phyloP scores from a whole-genome alignment of 2,113 vertebrate species.

The Aviceda subcristata region DNA sequence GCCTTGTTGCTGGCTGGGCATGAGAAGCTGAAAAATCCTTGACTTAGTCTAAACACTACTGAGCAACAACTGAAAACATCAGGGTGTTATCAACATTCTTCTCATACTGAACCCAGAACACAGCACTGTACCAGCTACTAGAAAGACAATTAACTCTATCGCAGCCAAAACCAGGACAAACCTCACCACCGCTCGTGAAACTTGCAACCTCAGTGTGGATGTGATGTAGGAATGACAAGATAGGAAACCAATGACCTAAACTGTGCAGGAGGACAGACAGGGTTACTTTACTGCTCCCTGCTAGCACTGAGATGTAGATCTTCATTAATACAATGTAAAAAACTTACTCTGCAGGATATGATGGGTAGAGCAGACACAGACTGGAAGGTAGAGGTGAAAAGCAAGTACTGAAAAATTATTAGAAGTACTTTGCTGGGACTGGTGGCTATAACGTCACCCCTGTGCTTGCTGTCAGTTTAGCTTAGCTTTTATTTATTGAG shows the following conservation, averaged over 20 bases:
- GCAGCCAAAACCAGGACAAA: too few species aligned
- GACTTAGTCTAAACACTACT: too few species aligned
- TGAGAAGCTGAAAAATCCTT: too few species aligned
- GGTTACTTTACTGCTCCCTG: background rate
- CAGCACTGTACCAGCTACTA: too few species aligned
- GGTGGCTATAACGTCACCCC: background rate
- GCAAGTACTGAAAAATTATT: background rate
- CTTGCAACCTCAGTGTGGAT: background rate
- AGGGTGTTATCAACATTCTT: too few species aligned
- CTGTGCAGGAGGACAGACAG: background rate
- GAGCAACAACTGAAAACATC: too few species aligned
- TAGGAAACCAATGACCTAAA: too few species aligned
- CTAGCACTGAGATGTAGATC: background rate
- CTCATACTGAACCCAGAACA: too few species aligned
- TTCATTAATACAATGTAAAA: background rate
- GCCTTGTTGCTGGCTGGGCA: too few species aligned
- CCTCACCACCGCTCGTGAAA: background rate
- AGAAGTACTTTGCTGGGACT: background rate
- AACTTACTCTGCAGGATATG: rapidly evolving
- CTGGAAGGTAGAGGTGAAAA: background rate
- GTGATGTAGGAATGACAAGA: background rate
- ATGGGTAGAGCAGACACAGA: background rate
- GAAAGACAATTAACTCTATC: too few species aligned
- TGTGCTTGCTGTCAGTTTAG: background rate
- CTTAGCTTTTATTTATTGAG: background rate